Evolutionary conservation across 2,888 invertebrate species (phyloP).

Genomic region (Drosophila bunnanda): DNA sequence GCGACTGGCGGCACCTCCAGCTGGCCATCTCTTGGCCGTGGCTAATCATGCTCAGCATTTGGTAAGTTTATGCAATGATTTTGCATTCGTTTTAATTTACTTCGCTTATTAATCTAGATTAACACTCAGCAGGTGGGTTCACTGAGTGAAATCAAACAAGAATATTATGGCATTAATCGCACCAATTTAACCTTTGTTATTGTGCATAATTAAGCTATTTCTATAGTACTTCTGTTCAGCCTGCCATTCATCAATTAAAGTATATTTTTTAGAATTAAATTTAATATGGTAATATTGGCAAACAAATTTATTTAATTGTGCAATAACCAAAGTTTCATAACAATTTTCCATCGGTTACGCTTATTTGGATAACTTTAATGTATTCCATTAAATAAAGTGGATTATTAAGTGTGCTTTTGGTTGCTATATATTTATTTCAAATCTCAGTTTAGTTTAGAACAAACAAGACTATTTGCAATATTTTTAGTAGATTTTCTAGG

Average conservation of each 20-base stretch:
- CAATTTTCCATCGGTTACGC: background rate
- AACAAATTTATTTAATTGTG: background rate
- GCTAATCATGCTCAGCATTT: conserved; percentile 85
- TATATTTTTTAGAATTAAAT: background rate
- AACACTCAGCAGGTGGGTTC: conserved; percentile 5
- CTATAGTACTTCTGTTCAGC: background rate
- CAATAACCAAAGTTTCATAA: background rate
- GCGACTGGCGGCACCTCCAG: conserved; percentile 86
- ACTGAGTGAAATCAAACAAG: background rate
- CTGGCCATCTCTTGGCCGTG: conserved; percentile 87
- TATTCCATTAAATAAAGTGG: background rate
- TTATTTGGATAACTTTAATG: background rate
- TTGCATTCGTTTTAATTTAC: background rate
- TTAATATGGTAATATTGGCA: background rate
- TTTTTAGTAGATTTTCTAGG: background rate
- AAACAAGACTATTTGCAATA: background rate
- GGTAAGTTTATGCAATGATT: conserved; percentile 83
- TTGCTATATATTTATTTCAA: no score
- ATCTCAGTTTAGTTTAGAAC: background rate
- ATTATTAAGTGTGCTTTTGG: no score
- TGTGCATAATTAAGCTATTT: background rate
- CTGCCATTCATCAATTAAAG: background rate
- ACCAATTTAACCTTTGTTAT: background rate
- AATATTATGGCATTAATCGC: background rate
- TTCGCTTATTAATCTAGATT: background rate